phyloP scores from a whole-genome alignment of 2,113 vertebrate species.

The Podocnemis expansa region DNA sequence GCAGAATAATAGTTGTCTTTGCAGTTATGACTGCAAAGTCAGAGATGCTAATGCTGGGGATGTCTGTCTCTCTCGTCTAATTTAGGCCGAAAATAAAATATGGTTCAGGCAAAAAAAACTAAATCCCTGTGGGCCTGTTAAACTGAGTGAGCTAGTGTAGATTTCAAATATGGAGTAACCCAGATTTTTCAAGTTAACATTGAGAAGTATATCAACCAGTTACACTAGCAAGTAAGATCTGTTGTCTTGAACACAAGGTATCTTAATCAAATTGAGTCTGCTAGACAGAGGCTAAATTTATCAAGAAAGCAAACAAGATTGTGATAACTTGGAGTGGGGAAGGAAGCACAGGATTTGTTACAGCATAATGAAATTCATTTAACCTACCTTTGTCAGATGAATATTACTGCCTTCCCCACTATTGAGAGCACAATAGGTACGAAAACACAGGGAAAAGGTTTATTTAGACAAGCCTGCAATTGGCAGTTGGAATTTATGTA shows the following conservation, averaged over 20 bases:
- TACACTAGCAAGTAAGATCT: background rate
- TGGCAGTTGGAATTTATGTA: constrained; percentile 18
- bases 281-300: background rate
- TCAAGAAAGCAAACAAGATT: constrained; percentile 1
- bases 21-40: fast-evolving
- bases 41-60: fast-evolving
- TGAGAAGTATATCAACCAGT: background rate
- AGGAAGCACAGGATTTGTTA: background rate
- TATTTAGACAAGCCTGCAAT: constrained; percentile 39
- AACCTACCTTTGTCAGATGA: background rate
- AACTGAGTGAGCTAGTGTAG: constrained; percentile 26
- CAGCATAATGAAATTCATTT: background rate
- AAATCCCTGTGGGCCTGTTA: constrained; percentile 23
- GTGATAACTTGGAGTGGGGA: constrained; percentile 1
- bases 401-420: background rate
- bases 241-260: background rate
- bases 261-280: constrained; percentile 4
- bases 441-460: constrained; percentile 19
- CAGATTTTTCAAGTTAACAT: constrained; percentile 18
- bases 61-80: background rate
- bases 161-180: background rate
- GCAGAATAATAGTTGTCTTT: fast-evolving
- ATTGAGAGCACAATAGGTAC: background rate
- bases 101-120: constrained; percentile 22
- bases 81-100: background rate